Evolutionary conservation across 2,888 invertebrate species (phyloP), one percentile per base, ranked within the genome.

Genomic region (Lepetodrilus schrolli): DNA sequence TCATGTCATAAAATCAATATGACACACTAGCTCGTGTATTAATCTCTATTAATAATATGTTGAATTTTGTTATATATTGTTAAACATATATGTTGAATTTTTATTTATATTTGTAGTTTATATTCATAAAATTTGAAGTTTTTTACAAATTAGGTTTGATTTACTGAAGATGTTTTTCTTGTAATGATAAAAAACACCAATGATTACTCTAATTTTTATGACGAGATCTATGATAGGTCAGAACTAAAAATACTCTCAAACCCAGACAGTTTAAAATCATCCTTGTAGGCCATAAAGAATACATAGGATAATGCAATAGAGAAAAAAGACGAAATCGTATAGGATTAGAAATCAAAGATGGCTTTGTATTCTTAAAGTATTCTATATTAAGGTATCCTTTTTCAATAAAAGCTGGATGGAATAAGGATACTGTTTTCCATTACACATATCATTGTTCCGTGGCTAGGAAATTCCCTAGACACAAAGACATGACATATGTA

Each of bases 301-400:
- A 17, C n/a, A 34, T 21, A 58, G 34, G 26, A 34, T 30, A n/a
- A 21, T 26, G 34, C 58, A 58, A 58, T 58, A 58, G 34, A 58
- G 58, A 34, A 58, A 58, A n/a, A 13, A 26, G 58, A 17, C 58
- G 34, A 30, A 58, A 17, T 58, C 34, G 58, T 58, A 58, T 58
- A 26, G 58, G 17, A 58, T 58, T 58, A 58, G 30, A 34, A 58
- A 58, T 58, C 34, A 58, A 26, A 58, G 34, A 58, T 58, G 34
- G 58, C 30, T 58, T 58, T 58, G 26, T 58, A 58, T 58, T 30
- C n/a, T n/a, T 30, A 58, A 58, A 30, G 58, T 58, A 30, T 58
- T 58, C 58, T 34, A 58, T 58, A n/a, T n/a, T n/a, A 58, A 30
- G 21, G 58, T 58, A n/a, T 58, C 58, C 58, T 58, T n/a, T 58